Evolutionary conservation across 2,113 vertebrate genomes (phyloP), one percentile per base, ranked within the genome.

Genomic region (Hypomesus transpacificus): DNA sequence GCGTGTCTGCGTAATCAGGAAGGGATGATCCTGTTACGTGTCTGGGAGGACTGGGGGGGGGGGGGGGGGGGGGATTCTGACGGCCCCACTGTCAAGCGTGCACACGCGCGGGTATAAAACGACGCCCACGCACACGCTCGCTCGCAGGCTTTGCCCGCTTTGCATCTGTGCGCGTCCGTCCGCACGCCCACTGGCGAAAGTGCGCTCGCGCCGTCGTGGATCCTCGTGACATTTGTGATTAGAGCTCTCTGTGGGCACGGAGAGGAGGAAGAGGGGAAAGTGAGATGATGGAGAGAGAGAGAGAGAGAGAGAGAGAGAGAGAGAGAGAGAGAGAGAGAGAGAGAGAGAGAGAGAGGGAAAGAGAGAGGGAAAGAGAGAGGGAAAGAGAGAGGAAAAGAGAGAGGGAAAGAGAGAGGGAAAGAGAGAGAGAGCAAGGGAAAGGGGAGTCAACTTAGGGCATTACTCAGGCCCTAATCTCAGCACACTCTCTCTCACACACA

Each of bases 1-100:
- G 61, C 17, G 22, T 75, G 76, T 68, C 71, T 57, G 66, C 73
- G 60, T 65, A 73, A 85, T 79, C 73, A 71, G 69, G 46, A 68
- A 68, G 68, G 72, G 78, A 85, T 80, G 77, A 80, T 82, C 66
- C 69, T 26, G n/a, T 64, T 64, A 72, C 57, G 34, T 68, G 73
- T 77, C 71, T 69, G 70, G 78, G 66, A 76, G 58, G 69, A 70
- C 59, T 50, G 57, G 51, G 72, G 3, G 18, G 39, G 3, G 18
- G 39, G 3, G 18, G 39, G 57, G 51, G 72, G 57, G 51, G 72
- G 3, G 18, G 39, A 46, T 46, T 46, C 39, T 46, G 39, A 46
- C 9, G 39, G 39, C 39, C 39, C 39, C 39, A 7, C 39, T 46
- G 39, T 46, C 39, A 9, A 46, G 39, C 39, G 7, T 1, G 39